Percentiles rank a stretch among this genome's conserved stretches.
These are phyloP conservation scores for Lacerta bilineata DNA, from an alignment of 2,797 vertebrate species.

Conservation along the genomic window DNA sequence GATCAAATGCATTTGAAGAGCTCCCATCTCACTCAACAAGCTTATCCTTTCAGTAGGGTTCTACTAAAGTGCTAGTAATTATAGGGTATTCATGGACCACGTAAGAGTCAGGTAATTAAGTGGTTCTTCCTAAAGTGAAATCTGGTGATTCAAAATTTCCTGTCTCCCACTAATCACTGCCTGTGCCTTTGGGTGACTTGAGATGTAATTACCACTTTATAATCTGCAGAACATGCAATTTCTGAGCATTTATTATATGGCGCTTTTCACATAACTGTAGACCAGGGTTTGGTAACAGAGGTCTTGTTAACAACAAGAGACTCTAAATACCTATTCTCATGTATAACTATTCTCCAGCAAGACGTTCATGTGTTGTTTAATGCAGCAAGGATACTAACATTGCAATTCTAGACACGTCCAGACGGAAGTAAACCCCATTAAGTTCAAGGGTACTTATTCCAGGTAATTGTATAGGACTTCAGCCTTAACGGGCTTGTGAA, in stretches of 20 bases:
- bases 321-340: constrained; percentile 24
- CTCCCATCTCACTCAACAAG: constrained; percentile 40
- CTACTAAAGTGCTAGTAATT: constrained; percentile 40
- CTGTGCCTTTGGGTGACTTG: constrained; percentile 56
- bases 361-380: constrained; percentile 27
- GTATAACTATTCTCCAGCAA: constrained; percentile 36
- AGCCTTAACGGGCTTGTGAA: constrained; percentile 27
- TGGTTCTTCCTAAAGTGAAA: constrained; percentile 55
- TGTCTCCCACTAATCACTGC: constrained; percentile 41
- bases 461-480: background rate
- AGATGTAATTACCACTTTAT: constrained; percentile 56
- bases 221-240: constrained; percentile 42
- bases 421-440: background rate
- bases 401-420: background rate
- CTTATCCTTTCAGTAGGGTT: constrained; percentile 25
- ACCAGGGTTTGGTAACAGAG: background rate
- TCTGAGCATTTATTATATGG: constrained; percentile 26
- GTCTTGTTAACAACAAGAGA: constrained; percentile 17
- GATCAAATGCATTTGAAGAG: constrained; percentile 23
- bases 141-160: constrained; percentile 54
- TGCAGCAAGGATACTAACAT: constrained; percentile 1
- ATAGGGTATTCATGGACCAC: constrained; percentile 38
- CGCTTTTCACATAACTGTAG: constrained; percentile 22
- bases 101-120: constrained; percentile 61
- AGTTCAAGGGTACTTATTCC: background rate